phyloP scores from a whole-genome alignment of 1,140 invertebrate species.

The Orussus abietinus region DNA sequence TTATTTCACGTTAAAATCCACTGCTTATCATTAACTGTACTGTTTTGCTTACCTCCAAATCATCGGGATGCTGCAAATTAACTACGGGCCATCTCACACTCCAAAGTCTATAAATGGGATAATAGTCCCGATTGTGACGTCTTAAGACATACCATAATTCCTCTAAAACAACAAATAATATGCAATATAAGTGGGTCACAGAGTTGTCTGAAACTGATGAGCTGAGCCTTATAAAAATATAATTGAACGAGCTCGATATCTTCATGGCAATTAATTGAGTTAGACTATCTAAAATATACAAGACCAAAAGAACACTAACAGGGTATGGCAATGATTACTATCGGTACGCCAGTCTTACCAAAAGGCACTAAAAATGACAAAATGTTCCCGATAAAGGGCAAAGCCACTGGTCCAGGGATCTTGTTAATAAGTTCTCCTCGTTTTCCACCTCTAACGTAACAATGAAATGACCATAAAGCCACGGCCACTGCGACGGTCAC shows the following conservation, averaged over 20 bases:
- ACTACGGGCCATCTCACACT: slow-evolving; percentile 9
- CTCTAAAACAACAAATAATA: slow-evolving; percentile 17
- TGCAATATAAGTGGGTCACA: not conserved
- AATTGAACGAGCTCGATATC: not conserved
- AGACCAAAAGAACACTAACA: not conserved
- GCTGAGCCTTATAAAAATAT: not conserved
- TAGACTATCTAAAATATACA: not conserved
- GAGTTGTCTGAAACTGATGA: not conserved
- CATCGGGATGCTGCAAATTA: slow-evolving; percentile 30
- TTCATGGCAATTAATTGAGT: not conserved
- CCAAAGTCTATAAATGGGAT: slow-evolving; percentile 31
- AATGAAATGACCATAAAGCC: not conserved
- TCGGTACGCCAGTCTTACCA: no score
- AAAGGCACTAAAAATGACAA: slow-evolving; percentile 9
- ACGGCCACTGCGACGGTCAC: no score
- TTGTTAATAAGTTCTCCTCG: slow-evolving; percentile 15
- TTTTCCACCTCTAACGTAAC: slow-evolving; percentile 15
- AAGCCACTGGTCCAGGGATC: slow-evolving; percentile 25
- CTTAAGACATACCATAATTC: slow-evolving; percentile 19
- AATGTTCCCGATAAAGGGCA: slow-evolving; percentile 30
- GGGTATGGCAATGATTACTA: no score
- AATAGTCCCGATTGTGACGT: slow-evolving; percentile 20
- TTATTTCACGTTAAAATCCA: slow-evolving; percentile 1
- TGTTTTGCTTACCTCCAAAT: slow-evolving; percentile 25
- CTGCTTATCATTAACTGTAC: not conserved